Conservation (phyloP, 1,140 invertebrate species). For the Meloidogyne floridensis region DNA sequence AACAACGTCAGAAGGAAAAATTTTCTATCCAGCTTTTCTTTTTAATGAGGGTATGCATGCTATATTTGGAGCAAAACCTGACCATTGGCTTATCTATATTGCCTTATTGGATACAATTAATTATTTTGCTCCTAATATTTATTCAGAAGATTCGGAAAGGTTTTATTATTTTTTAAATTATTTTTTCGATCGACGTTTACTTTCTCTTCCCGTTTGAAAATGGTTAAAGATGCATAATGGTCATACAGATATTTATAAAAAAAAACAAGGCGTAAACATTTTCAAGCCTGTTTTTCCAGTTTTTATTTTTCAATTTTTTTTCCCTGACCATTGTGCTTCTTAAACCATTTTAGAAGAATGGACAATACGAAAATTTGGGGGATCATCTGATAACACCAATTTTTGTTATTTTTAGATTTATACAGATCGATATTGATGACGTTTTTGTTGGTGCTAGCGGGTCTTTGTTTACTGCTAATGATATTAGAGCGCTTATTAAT, state of each 20-base stretch:
- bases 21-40: constrained; percentile 35
- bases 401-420: constrained; percentile 72
- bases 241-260: too few relatives aligned
- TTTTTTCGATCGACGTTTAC: background rate
- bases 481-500: constrained; percentile 79
- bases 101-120: constrained; percentile 88
- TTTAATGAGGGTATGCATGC: constrained; percentile 44
- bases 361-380: too few relatives aligned
- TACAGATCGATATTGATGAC: constrained; percentile 96
- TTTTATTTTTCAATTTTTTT: too few relatives aligned
- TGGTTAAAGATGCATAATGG: too few relatives aligned
- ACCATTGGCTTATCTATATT: constrained; percentile 82
- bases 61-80: constrained; percentile 52
- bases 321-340: too few relatives aligned
- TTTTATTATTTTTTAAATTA: background rate
- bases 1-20: constrained; percentile 39
- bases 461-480: constrained; percentile 70
- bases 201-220: too few relatives aligned
- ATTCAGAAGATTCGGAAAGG: constrained; percentile 37
- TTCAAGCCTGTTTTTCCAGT: too few relatives aligned
- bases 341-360: too few relatives aligned
- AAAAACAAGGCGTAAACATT: too few relatives aligned
- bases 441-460: constrained; percentile 93
- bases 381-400: too few relatives aligned
- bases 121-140: constrained; percentile 76